phyloP scores from a whole-genome alignment of 2,888 invertebrate species.

The Oxyteleia sp. region DNA sequence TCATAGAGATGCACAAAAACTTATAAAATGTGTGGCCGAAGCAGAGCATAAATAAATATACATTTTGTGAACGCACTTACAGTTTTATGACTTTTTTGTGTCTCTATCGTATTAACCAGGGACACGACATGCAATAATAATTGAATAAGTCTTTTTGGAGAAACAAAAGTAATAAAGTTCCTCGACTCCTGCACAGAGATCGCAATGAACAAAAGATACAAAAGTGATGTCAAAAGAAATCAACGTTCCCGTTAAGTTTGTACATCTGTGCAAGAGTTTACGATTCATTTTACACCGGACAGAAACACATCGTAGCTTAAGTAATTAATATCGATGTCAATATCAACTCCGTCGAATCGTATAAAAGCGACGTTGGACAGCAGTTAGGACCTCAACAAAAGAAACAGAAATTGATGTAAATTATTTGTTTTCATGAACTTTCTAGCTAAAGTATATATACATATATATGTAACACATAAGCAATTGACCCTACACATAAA shows the following conservation, averaged over 20 bases:
- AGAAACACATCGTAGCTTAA: constrained; percentile 67
- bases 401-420: constrained; percentile 60
- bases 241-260: constrained; percentile 35
- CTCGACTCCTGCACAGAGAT: constrained; percentile 69
- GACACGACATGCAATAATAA: constrained; percentile 64
- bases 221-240: constrained; percentile 49
- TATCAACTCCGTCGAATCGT: constrained; percentile 67
- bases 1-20: constrained; percentile 44
- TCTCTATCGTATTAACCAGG: constrained; percentile 47
- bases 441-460: constrained; percentile 54
- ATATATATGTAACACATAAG: constrained; percentile 52
- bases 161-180: constrained; percentile 69
- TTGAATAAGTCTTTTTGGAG: constrained; percentile 65
- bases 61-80: constrained; percentile 14
- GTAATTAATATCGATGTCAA: constrained; percentile 70
- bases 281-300: constrained; percentile 55
- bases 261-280: constrained; percentile 65
- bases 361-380: constrained; percentile 54
- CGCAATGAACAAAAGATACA: constrained; percentile 45
- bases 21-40: constrained; percentile 36
- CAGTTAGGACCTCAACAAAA: constrained; percentile 63
- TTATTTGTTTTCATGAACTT: constrained; percentile 60
- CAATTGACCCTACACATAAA: constrained; percentile 46
- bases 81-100: constrained; percentile 50
- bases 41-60: constrained; percentile 18